Base-by-base conservation (phyloP, 2,888 invertebrate species). In the Athalia cordata region DNA sequence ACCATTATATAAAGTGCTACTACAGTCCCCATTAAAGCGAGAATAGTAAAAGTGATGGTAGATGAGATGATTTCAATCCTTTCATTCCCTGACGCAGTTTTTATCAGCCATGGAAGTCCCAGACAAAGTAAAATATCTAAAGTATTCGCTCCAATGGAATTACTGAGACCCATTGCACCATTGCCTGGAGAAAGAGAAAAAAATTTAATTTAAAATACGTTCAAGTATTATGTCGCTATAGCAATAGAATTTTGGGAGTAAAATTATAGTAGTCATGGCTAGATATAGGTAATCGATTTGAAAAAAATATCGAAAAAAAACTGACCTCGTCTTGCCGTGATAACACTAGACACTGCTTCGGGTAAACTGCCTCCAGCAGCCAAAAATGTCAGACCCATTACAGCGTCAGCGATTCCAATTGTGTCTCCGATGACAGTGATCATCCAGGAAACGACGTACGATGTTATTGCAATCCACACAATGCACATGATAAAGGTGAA, bases 381-480 rank as follows among this genome's bases (percentile, higher is more conserved):
- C 80, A 98, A 91, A 86, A 98, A 95, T 0, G 97, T 97, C 86
- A 98, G 94, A 3, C 98, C 98, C 95, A 98, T 96, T 0, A 98
- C 95, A 8, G 96, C 95, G 84, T 97, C 97, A 0, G 97, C 95
- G 70, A 98, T 95, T 4, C 92, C 92, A 62, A 97, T 93, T 0
- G 96, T 95, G 81, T 94, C 93, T 49, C 98, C 98, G 81, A 97
- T 94, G 4, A 96, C 92, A 50, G 96, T 94, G 88, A 98, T 95
- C 94, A 97, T 96, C 98, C 98, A 98, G 0, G 98, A 95, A 47
- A 97, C 95, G 77, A 97, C 85, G 87, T 97, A 98, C 0, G 98
- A 96, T 81, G 96, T 94, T 0, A 92, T 89, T 3, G 96, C 98
- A 81, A 98, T 96, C 94, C 96, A 97, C 2, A 96, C 88, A 47